Evolutionary conservation across 2,113 vertebrate genomes (phyloP).

Genomic region (Chroicocephalus ridibundus): DNA sequence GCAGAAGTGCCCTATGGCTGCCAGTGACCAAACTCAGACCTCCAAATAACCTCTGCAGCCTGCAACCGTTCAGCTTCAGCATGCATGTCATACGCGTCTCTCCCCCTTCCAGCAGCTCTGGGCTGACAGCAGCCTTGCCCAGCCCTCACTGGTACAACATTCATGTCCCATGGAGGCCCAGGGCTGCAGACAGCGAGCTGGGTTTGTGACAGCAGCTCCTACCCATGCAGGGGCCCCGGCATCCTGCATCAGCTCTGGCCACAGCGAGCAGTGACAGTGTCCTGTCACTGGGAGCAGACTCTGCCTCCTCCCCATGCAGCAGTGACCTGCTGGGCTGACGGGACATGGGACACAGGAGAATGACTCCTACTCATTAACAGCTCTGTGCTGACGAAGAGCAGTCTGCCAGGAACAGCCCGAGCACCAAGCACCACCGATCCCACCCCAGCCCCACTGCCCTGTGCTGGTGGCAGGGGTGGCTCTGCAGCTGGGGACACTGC

Average conservation of each 20-base stretch:
- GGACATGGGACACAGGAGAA: neutral
- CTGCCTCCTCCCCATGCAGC: neutral
- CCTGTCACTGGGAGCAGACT: neutral
- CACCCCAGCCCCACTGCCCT: neutral
- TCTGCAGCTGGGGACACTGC: neutral
- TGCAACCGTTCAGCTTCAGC: neutral
- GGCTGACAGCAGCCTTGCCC: neutral
- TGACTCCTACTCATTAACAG: neutral
- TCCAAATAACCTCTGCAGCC: neutral
- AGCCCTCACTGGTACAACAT: neutral
- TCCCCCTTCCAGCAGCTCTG: neutral
- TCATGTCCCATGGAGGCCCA: neutral
- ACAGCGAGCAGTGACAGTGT: neutral
- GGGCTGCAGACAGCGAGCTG: neutral
- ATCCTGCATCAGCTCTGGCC: neutral
- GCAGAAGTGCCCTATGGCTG: neutral
- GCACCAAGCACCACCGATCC: neutral
- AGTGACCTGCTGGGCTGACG: neutral
- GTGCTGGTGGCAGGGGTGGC: neutral
- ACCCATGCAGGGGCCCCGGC: neutral
- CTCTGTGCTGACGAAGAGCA: neutral
- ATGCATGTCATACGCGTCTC: accelerated
- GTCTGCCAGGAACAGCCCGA: neutral
- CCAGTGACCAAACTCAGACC: neutral
- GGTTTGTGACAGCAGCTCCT: neutral